Conservation (phyloP, 2,113 vertebrate species). For the Sturnira hondurensis region DNA sequence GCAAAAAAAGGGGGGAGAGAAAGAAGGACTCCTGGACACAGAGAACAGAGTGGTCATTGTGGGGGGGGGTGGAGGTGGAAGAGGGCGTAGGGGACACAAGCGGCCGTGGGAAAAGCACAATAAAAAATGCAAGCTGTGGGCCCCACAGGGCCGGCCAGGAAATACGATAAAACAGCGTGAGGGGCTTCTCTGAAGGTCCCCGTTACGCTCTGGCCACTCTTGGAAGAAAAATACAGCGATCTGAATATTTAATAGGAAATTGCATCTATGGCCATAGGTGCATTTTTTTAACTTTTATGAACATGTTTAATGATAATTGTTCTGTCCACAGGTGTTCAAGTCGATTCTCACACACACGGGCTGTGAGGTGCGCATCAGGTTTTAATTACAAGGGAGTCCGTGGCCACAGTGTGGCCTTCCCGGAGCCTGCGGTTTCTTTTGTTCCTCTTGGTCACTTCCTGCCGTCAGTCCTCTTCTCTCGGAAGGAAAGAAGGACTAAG, state of each 20-base stretch:
- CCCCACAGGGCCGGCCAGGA: not conserved
- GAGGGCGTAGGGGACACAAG: no score
- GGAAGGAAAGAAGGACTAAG: not conserved
- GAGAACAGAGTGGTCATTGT: no score
- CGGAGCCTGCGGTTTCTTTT: not conserved
- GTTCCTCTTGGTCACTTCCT: not conserved
- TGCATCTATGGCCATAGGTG: not conserved
- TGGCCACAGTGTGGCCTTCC: not conserved
- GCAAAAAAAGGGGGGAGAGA: no score
- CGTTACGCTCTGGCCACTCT: not conserved
- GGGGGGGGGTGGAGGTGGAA: no score
- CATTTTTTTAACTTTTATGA: not conserved
- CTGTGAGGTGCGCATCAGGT: rapidly evolving
- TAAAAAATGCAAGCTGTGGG: rapidly evolving
- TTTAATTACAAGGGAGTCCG: not conserved
- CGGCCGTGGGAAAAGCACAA: rapidly evolving
- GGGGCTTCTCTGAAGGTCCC: no score
- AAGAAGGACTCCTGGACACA: no score
- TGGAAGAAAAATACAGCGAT: not conserved
- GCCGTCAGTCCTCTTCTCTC: not conserved
- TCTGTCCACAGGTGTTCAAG: not conserved
- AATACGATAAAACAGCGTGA: not conserved
- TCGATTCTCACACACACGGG: rapidly evolving
- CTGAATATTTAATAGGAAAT: not conserved
- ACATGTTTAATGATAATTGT: not conserved